Percentiles rank a stretch among this genome's conserved stretches.
phyloP scores from a whole-genome alignment of 2,888 invertebrate species.

The Perizoma affinitatum region DNA sequence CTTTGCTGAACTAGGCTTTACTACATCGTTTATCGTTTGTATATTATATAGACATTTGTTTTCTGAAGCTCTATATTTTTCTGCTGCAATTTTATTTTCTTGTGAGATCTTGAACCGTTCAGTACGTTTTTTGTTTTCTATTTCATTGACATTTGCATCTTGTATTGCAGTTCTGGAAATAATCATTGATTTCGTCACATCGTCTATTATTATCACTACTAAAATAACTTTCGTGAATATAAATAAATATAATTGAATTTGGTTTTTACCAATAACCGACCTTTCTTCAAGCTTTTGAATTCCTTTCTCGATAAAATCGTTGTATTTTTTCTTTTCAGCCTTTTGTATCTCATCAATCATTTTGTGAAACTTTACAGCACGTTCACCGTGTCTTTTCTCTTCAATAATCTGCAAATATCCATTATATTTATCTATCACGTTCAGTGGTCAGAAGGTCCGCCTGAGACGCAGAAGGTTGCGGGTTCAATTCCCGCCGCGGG shows the following conservation, averaged over 20 bases:
- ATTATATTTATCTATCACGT: not conserved
- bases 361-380: constrained; percentile 43
- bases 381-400: constrained; percentile 38
- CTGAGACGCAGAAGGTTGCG: no score
- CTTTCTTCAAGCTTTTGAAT: constrained; percentile 39
- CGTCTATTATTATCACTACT: not conserved
- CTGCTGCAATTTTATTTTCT: constrained; percentile 21
- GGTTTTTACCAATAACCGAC: constrained; percentile 28
- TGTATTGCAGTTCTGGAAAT: constrained; percentile 23
- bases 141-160: constrained; percentile 13
- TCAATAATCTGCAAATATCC: constrained; percentile 43
- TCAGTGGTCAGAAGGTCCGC: no score
- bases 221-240: no score
- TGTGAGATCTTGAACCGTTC: constrained; percentile 13
- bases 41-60: constrained; percentile 31
- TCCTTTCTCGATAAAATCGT: constrained; percentile 53
- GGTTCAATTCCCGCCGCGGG: no score
- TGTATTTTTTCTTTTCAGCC: constrained; percentile 45
- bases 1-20: constrained; percentile 18
- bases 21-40: constrained; percentile 16
- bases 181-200: not conserved
- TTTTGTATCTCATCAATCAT: constrained; percentile 45
- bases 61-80: constrained; percentile 13
- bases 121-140: constrained; percentile 22
- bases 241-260: not conserved